Conservation (phyloP, 2,113 vertebrate genomes). For the Poeciliopsis occidentalis region DNA sequence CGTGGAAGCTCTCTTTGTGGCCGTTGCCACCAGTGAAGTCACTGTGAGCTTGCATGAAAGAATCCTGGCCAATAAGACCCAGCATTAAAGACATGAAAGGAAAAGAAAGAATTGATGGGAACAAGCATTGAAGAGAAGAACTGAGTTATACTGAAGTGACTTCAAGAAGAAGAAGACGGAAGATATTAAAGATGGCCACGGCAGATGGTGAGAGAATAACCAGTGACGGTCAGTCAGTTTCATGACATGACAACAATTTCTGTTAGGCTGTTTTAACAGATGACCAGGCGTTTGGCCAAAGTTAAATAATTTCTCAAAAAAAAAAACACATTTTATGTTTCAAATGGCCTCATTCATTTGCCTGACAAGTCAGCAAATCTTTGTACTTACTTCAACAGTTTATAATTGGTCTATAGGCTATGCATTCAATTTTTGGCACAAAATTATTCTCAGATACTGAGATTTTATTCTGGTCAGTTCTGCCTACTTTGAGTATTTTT, state of each 20-base stretch:
- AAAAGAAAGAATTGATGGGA: neutral
- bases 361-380: neutral
- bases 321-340: constrained; percentile 1
- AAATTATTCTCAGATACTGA: too few species aligned
- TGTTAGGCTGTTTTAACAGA: constrained; percentile 3
- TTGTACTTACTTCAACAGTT: too few species aligned
- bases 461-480: too few species aligned
- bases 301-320: neutral
- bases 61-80: neutral
- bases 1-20: neutral
- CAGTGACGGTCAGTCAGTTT: neutral
- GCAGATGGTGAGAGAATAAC: constrained; percentile 6
- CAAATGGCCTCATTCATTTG: neutral
- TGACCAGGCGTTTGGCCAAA: neutral
- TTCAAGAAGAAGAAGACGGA: neutral
- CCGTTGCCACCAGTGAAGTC: neutral
- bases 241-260: neutral
- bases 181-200: neutral
- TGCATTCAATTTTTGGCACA: too few species aligned
- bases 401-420: too few species aligned
- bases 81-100: neutral
- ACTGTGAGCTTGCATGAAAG: neutral
- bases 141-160: neutral
- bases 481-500: too few species aligned
- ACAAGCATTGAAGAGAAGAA: neutral